phyloP scores from a whole-genome alignment of 2,797 vertebrate genomes.

The Lophius americanus region DNA sequence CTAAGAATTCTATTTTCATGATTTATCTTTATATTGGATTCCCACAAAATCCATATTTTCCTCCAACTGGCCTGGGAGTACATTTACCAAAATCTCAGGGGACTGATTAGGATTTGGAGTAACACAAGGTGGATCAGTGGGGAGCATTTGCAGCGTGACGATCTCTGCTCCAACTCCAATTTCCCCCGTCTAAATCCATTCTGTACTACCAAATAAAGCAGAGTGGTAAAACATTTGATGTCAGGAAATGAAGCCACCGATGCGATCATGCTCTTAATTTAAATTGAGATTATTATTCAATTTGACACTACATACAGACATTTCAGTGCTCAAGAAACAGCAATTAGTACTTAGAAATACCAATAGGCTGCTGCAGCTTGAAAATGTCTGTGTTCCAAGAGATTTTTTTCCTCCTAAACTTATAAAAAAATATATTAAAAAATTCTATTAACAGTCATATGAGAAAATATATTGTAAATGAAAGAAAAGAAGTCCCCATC shows the following conservation, averaged over 20 bases:
- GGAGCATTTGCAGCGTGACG: conserved; percentile 44
- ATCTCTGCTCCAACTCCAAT: conserved; percentile 46
- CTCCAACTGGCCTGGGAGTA: conserved; percentile 44
- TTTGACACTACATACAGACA: conserved; percentile 39
- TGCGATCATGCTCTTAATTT: conserved; percentile 37
- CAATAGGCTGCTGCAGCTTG: conserved; percentile 17
- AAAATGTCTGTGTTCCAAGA: conserved; percentile 24
- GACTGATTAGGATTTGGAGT: conserved; percentile 43
- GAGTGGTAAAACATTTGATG: conserved; percentile 18
- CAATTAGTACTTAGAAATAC: conserved; percentile 15
- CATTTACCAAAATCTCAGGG: conserved; percentile 40
- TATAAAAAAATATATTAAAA: conserved; percentile 15
- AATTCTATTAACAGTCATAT: conserved; percentile 24
- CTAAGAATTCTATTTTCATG: conserved; percentile 33
- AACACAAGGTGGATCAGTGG: conserved; percentile 46
- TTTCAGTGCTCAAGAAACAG: conserved; percentile 32
- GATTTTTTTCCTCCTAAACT: conserved; percentile 35
- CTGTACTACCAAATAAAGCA: conserved; percentile 34
- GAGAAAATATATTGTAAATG: conserved; percentile 24
- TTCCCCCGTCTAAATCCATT: conserved; percentile 30
- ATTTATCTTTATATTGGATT: conserved; percentile 23
- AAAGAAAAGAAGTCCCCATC: conserved; percentile 18
- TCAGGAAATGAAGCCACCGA: conserved; percentile 18
- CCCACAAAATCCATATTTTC: conserved; percentile 42
- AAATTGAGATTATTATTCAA: conserved; percentile 48